Evolutionary conservation across 2,797 vertebrate genomes (phyloP).

Genomic region (Notolepis coatsorum): DNA sequence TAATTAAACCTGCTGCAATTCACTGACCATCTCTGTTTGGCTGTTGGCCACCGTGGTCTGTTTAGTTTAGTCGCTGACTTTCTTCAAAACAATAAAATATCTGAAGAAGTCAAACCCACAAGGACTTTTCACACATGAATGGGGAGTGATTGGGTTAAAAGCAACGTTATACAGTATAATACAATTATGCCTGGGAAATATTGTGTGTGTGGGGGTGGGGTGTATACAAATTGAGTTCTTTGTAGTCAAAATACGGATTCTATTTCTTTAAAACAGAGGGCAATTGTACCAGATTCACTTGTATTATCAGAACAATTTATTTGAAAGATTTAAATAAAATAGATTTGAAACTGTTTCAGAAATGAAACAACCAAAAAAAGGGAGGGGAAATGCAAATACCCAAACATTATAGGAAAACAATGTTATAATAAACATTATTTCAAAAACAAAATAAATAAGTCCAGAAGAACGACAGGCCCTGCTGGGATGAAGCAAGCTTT

Average conservation of each 20-base stretch:
- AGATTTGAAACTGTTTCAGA: constrained; percentile 47
- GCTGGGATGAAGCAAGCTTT: constrained; percentile 37
- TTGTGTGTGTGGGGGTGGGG: no score
- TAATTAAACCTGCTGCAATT: no score
- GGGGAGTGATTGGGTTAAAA: constrained; percentile 30
- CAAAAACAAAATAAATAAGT: constrained; percentile 80
- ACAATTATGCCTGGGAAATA: constrained; percentile 38
- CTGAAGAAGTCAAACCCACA: constrained; percentile 15
- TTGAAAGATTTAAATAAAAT: constrained; percentile 72
- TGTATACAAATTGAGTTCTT: constrained; percentile 14
- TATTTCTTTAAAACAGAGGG: constrained; percentile 41
- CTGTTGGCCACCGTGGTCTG: background rate
- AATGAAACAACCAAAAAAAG: constrained; percentile 17
- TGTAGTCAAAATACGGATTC: constrained; percentile 19
- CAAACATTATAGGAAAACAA: constrained; percentile 52
- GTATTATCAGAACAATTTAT: constrained; percentile 70
- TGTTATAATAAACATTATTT: constrained; percentile 61
- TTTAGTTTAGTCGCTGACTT: background rate
- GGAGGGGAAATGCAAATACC: constrained; percentile 40
- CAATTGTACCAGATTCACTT: constrained; percentile 45
- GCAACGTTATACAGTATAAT: constrained; percentile 41
- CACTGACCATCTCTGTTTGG: background rate
- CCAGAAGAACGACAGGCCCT: constrained; percentile 45
- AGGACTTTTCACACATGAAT: constrained; percentile 11
- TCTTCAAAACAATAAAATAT: constrained; percentile 22